Evolutionary conservation across 2,113 vertebrate genomes (phyloP), one percentile per base, ranked within the genome.

Genomic region (Urocolius indicus): DNA sequence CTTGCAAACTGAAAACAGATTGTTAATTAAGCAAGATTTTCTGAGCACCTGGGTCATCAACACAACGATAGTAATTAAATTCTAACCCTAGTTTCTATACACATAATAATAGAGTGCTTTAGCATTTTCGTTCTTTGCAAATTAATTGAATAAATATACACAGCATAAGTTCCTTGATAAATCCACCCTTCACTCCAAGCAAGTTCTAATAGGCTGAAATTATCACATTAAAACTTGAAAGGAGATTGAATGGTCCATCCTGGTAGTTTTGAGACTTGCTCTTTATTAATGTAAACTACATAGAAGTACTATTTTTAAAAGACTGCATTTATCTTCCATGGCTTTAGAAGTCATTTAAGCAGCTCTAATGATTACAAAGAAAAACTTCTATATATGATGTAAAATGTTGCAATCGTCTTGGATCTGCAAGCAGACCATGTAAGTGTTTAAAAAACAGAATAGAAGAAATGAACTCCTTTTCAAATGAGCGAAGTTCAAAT

Each of bases 11-110:
- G 89, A 76, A 94, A 82, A 5, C 78, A 91, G 73, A 73, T 86
- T 95, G 84, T 91, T 94, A 87, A 93, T 98, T 90, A 97, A 90
- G 59, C 45, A 96, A 65, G 73, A 84, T 84, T 77, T 68, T 95
- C 75, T 86, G 76, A 94, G 69, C 52, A 89, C 68, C 91, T 92
- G 43, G 83, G 87, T 95, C 91, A 91, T 71, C 84, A 91, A 72
- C 48, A 55, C 83, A 90, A 94, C 0, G 13, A 79, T 16, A 83
- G 67, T 75, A 94, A 96, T 94, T 93, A 93, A 89, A 94, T 94
- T 96, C 94, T 85, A 94, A 68, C 72, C 46, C 63, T 71, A 61
- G 61, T 95, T 95, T 95, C 90, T 95, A 82, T 68, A 91, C 81
- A 87, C 18, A 54, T 63, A 81, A 91, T 92, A 91, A 90, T 69